These are phyloP conservation scores for Agonopterix arenella DNA, from an alignment of 2,888 invertebrate genomes.

Conservation along the genomic window DNA sequence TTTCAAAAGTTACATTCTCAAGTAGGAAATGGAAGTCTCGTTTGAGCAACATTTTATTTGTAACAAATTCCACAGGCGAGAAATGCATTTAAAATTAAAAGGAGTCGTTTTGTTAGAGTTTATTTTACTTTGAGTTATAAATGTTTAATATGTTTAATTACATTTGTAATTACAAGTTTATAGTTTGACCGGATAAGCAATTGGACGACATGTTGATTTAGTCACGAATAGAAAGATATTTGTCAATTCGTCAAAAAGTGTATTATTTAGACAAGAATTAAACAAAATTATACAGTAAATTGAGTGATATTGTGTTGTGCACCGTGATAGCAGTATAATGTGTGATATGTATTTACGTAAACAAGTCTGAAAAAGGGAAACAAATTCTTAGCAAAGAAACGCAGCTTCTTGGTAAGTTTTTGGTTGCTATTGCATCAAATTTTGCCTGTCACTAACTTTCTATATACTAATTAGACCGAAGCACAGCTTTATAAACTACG, in stretches of 20 bases:
- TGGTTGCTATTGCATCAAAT: constrained; percentile 42
- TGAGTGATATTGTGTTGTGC: constrained; percentile 52
- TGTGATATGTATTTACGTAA: constrained; percentile 53
- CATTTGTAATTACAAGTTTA: neutral
- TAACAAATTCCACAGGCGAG: no score
- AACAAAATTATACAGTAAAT: constrained; percentile 61
- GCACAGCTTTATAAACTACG: constrained; percentile 23
- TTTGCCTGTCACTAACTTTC: constrained; percentile 51
- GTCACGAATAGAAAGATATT: constrained; percentile 61
- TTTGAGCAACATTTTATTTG: no score
- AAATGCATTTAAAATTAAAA: no score
- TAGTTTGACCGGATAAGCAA: constrained; percentile 54
- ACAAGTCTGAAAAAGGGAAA: constrained; percentile 47
- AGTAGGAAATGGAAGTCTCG: no score
- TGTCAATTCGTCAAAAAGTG: constrained; percentile 70
- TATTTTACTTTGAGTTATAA: no score
- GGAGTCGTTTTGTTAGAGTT: no score
- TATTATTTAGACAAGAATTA: constrained; percentile 61
- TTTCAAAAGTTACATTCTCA: no score
- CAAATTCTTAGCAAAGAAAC: constrained; percentile 40
- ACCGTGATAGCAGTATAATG: constrained; percentile 57
- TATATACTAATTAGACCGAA: constrained; percentile 33
- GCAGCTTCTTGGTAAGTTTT: constrained; percentile 65
- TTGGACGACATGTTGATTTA: constrained; percentile 70
- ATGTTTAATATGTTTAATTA: no score